Conservation (phyloP, 2,113 vertebrate genomes). For the Meleagris gallopavo region DNA sequence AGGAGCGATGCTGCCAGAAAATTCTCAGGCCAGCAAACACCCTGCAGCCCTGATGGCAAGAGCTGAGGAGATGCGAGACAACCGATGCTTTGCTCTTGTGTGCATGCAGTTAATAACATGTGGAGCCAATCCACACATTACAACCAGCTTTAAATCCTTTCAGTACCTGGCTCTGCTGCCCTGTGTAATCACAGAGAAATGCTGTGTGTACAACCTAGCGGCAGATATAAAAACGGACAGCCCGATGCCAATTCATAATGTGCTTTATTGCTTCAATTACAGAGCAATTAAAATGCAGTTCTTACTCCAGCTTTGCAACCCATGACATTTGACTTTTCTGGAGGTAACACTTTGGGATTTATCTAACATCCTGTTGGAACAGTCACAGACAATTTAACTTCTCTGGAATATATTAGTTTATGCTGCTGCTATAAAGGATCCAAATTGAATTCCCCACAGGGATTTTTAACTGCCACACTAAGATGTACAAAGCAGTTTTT, state of each 20-base stretch:
- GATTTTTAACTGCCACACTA: slow-evolving; percentile 54
- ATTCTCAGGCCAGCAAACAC: background rate
- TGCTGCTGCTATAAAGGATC: slow-evolving; percentile 17
- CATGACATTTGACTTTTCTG: background rate
- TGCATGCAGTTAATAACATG: rapidly evolving
- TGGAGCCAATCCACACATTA: background rate
- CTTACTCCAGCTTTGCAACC: background rate
- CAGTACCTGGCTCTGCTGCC: background rate
- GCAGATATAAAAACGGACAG: background rate
- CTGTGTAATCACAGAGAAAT: background rate
- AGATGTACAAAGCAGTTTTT: slow-evolving; percentile 5
- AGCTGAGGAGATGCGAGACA: background rate
- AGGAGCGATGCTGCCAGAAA: background rate
- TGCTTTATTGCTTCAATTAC: background rate
- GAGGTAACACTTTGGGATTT: background rate
- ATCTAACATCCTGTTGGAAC: background rate
- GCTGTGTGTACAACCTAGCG: background rate
- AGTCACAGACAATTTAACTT: slow-evolving; percentile 53
- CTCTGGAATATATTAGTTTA: slow-evolving; percentile 22
- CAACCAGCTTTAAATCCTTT: background rate
- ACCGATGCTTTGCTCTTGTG: background rate
- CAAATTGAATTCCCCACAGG: slow-evolving; percentile 54
- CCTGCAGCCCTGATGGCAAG: background rate
- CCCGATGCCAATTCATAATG: rapidly evolving
- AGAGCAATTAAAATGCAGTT: background rate